These are phyloP conservation scores for Epinephelus awoara DNA, from an alignment of 2,797 vertebrate species.

Conservation along the genomic window DNA sequence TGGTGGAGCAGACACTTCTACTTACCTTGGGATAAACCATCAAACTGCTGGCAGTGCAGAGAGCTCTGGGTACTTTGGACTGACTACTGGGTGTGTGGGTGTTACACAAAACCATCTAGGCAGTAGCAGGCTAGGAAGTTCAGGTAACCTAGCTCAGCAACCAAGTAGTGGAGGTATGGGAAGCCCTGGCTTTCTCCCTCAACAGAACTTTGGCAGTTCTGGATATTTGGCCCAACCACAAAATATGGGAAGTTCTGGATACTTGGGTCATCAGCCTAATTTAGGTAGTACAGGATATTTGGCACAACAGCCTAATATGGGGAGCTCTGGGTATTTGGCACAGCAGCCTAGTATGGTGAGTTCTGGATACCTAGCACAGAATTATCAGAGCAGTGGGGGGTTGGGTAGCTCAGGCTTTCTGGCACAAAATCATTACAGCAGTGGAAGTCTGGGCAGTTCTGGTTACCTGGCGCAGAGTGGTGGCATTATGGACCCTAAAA, in stretches of 20 bases:
- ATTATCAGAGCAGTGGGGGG: constrained; percentile 77
- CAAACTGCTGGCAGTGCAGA: constrained; percentile 76
- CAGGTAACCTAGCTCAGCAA: constrained; percentile 76
- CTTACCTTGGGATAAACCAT: constrained; percentile 82
- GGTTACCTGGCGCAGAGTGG: constrained; percentile 79
- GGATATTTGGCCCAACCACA: constrained; percentile 70
- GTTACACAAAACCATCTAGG: constrained; percentile 77
- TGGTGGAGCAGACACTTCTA: constrained; percentile 75
- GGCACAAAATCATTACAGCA: constrained; percentile 88
- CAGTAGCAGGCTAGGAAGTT: constrained; percentile 76
- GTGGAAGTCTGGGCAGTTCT: constrained; percentile 84
- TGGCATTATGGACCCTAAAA: constrained; percentile 85
- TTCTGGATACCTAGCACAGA: constrained; percentile 77
- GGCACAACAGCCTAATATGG: constrained; percentile 60
- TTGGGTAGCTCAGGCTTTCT: constrained; percentile 80
- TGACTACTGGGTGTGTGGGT: constrained; percentile 61
- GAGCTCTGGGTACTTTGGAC: constrained; percentile 82
- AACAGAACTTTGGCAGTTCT: constrained; percentile 79
- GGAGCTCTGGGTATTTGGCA: constrained; percentile 69
- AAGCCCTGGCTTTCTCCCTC: constrained; percentile 71
- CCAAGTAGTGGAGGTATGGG: constrained; percentile 66
- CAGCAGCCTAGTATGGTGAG: constrained; percentile 72
- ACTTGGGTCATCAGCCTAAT: constrained; percentile 73
- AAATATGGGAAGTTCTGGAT: constrained; percentile 72
- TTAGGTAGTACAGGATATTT: constrained; percentile 64